A percentile compares a stretch with the other conserved stretches of the same genome.
These are phyloP conservation scores for Episyrphus balteatus DNA, from an alignment of 1,140 invertebrate genomes.

Conservation along the genomic window DNA sequence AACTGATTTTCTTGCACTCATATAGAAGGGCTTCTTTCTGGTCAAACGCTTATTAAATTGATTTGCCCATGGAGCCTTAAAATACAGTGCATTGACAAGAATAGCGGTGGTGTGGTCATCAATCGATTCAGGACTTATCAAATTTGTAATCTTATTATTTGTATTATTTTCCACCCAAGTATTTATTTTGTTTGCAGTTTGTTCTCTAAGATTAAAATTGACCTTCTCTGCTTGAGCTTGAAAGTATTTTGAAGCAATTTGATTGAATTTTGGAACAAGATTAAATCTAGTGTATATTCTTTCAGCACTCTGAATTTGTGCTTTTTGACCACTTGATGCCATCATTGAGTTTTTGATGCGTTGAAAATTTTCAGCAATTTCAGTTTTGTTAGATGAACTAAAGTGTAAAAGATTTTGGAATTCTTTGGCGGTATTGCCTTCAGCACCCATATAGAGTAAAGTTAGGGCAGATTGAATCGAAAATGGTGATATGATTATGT, in stretches of 20 bases:
- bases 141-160: conserved; percentile 44
- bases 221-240: conserved; percentile 35
- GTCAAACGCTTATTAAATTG: conserved; percentile 43
- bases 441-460: no score
- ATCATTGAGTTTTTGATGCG: not conserved
- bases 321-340: not conserved
- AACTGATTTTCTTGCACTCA: conserved; percentile 31
- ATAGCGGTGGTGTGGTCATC: conserved; percentile 36
- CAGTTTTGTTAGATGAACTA: not conserved
- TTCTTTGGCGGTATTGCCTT: no score
- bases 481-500: no score
- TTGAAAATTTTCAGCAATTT: not conserved
- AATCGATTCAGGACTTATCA: conserved; percentile 37
- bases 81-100: conserved; percentile 51
- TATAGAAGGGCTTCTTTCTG: conserved; percentile 35
- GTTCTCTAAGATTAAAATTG: conserved; percentile 36
- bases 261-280: not conserved
- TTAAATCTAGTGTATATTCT: not conserved
- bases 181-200: conserved; percentile 43
- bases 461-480: no score
- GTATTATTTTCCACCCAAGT: conserved; percentile 47
- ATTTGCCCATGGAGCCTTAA: conserved; percentile 50
- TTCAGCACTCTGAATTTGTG: not conserved
- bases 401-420: no score
- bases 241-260: conserved; percentile 1